Evolutionary conservation across 2,797 vertebrate genomes (phyloP).

Genomic region (Pampus argenteus): DNA sequence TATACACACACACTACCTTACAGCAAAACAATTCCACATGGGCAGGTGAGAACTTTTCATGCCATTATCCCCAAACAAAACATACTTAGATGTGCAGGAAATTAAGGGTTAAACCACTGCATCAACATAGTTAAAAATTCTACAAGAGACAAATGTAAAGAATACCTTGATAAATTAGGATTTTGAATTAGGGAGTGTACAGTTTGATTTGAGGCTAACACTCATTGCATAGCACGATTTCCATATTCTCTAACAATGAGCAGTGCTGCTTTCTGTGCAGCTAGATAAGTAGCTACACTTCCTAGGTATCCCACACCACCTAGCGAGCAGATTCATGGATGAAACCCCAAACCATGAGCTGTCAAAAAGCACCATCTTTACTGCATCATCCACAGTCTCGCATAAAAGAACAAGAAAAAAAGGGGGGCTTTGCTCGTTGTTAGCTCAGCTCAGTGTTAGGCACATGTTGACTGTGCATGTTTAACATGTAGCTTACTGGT

Average conservation of each 20-base stretch:
- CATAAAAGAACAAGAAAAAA: background rate
- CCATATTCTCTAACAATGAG: background rate
- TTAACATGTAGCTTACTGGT: constrained; percentile 7
- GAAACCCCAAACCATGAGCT: constrained; percentile 34
- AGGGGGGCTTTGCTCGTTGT: constrained; percentile 5
- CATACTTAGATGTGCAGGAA: background rate
- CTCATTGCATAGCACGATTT: background rate
- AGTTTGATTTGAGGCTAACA: background rate
- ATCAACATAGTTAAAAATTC: background rate
- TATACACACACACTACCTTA: background rate
- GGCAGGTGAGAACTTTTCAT: background rate
- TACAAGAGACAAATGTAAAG: background rate
- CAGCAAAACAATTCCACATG: background rate
- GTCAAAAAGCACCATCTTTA: constrained; percentile 51
- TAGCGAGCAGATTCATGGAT: constrained; percentile 63
- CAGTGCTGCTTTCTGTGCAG: constrained; percentile 36
- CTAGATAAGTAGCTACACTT: constrained; percentile 43
- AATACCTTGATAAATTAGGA: background rate
- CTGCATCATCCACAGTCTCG: constrained; percentile 1
- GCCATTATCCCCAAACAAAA: background rate
- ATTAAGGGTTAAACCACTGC: background rate
- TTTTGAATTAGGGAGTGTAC: background rate
- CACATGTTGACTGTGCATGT: constrained; percentile 26
- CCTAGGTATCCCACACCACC: constrained; percentile 76
- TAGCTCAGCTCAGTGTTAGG: constrained; percentile 8